Percentiles rank a stretch among this genome's conserved stretches.
phyloP scores from a whole-genome alignment of 2,113 vertebrate genomes.

The Acinonyx jubatus region DNA sequence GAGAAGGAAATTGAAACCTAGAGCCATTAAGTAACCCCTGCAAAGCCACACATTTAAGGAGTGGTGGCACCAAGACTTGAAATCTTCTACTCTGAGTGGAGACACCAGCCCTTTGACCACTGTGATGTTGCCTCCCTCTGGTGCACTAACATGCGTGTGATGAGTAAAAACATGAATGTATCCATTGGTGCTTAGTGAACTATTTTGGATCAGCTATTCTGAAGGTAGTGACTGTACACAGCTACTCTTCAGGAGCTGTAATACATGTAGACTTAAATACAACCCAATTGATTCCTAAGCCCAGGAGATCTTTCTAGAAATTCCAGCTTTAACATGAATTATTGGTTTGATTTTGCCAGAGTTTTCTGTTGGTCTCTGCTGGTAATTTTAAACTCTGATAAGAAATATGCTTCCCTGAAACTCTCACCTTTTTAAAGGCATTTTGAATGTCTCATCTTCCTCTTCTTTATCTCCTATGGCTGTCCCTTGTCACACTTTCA shows the following conservation, averaged over 20 bases:
- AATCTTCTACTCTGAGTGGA: background rate
- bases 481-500: background rate
- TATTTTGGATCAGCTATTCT: background rate
- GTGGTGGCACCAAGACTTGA: background rate
- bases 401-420: background rate
- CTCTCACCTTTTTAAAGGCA: background rate
- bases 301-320: background rate
- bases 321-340: background rate
- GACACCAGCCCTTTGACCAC: too few relatives aligned
- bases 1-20: background rate
- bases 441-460: background rate
- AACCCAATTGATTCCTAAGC: background rate
- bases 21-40: background rate
- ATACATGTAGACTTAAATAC: background rate
- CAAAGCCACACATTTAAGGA: background rate
- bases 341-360: background rate
- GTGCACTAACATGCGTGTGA: fast-evolving
- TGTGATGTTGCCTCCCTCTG: fast-evolving
- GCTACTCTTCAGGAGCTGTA: background rate
- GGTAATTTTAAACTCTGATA: background rate
- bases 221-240: background rate
- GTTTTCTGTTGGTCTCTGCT: background rate
- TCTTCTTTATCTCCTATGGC: background rate
- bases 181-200: background rate
- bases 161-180: background rate